Conservation (phyloP, 2,797 vertebrate species). For the Gambusia yucatana region DNA sequence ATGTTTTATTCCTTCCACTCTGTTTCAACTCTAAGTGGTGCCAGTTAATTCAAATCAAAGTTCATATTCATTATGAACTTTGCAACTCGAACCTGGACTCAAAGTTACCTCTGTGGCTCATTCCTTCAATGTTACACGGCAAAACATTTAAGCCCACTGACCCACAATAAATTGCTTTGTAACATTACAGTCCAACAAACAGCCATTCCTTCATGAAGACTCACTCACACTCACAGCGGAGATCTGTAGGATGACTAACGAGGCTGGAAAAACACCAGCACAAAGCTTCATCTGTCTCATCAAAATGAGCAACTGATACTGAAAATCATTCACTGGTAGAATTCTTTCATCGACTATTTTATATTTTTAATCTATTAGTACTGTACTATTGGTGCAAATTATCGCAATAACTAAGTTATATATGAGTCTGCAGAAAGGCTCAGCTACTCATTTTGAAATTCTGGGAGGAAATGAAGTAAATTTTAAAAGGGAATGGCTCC, state of each 20-base stretch:
- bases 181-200: constrained; percentile 44
- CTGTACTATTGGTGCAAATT: not conserved
- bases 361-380: not conserved
- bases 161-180: constrained; percentile 56
- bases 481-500: not conserved
- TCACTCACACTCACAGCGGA: constrained; percentile 36
- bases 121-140: constrained; percentile 19
- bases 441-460: not conserved
- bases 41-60: not conserved
- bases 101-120: constrained; percentile 27
- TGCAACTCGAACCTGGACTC: constrained; percentile 4
- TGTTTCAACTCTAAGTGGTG: no score
- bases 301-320: constrained; percentile 36
- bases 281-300: constrained; percentile 47
- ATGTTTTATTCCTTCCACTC: not conserved
- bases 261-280: constrained; percentile 24
- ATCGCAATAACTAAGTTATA: not conserved
- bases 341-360: constrained; percentile 16
- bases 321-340: constrained; percentile 46
- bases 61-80: not conserved
- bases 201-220: constrained; percentile 14
- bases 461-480: not conserved
- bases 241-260: constrained; percentile 50
- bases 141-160: constrained; percentile 52
- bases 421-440: not conserved